Percentiles rank a stretch among this genome's conserved stretches.
Conservation (phyloP, 2,113 vertebrate species). For the Plecotus auritus region DNA sequence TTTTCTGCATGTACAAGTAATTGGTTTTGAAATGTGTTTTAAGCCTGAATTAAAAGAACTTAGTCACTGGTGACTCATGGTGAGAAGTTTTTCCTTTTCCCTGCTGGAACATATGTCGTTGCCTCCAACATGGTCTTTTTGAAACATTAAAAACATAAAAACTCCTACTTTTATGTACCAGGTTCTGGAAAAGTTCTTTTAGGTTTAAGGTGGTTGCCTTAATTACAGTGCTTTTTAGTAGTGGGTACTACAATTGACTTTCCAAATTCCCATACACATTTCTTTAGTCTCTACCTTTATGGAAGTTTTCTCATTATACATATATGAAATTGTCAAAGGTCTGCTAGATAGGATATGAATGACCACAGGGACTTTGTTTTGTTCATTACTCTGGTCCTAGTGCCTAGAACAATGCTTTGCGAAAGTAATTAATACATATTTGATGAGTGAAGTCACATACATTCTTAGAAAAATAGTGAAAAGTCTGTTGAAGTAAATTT, state of each 20-base stretch:
- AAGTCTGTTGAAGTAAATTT: background rate
- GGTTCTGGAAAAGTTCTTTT: slow-evolving; percentile 62
- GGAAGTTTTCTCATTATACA: background rate
- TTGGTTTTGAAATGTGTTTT: slow-evolving; percentile 53
- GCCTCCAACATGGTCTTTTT: slow-evolving; percentile 52
- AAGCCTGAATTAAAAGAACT: slow-evolving; percentile 75
- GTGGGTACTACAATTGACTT: background rate
- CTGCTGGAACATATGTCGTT: slow-evolving; percentile 59
- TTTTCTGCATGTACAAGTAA: slow-evolving; percentile 50
- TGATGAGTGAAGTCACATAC: background rate
- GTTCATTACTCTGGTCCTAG: background rate
- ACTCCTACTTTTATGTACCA: slow-evolving; percentile 41
- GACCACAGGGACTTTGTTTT: slow-evolving; percentile 7
- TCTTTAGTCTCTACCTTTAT: background rate
- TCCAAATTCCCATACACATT: background rate
- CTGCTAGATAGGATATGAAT: background rate
- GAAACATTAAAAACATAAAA: slow-evolving; percentile 53
- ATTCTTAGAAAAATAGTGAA: slow-evolving; percentile 13
- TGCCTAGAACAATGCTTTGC: background rate
- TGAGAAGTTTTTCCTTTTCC: slow-evolving; percentile 74
- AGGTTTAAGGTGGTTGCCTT: slow-evolving; percentile 28
- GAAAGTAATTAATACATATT: background rate
- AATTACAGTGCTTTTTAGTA: background rate
- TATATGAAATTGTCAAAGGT: background rate
- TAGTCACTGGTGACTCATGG: slow-evolving; percentile 79